Evolutionary conservation across 2,113 vertebrate species (phyloP).

Genomic region (Alexandromys fortis): DNA sequence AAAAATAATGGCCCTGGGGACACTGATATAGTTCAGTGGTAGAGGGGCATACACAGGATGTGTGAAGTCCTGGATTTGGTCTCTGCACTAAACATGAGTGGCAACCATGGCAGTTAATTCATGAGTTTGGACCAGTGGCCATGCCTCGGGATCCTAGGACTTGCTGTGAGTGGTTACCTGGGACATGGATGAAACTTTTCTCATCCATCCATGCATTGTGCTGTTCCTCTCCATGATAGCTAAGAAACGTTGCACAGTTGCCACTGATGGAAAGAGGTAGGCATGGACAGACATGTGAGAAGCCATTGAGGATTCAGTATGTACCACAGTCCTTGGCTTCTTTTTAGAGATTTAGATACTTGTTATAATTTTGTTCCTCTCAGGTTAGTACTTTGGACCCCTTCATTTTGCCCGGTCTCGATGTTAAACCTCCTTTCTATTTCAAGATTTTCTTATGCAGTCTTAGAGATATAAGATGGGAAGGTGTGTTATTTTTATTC

Average conservation of each 20-base stretch:
- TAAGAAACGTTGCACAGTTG: neutral
- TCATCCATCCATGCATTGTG: neutral
- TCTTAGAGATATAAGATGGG: neutral
- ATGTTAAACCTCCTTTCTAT: neutral
- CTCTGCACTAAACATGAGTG: neutral
- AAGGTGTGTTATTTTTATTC: conserved; percentile 2
- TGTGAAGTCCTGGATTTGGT: neutral
- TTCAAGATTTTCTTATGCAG: conserved; percentile 18
- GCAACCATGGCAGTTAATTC: neutral
- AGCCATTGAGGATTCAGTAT: neutral
- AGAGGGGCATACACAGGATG: neutral
- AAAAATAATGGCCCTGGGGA: neutral
- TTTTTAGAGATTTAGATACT: neutral
- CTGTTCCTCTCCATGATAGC: neutral
- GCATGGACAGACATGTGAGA: neutral
- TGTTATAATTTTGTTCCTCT: neutral
- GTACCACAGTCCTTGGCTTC: neutral
- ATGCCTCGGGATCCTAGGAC: neutral
- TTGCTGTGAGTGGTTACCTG: neutral
- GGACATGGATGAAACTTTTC: neutral
- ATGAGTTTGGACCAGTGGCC: neutral
- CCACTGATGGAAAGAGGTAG: neutral
- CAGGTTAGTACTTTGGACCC: neutral
- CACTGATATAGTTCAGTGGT: neutral
- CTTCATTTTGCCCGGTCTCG: neutral